Percentiles rank a stretch among this genome's conserved stretches.
These are phyloP conservation scores for Phymanthus crucifer DNA, from an alignment of 92 coral and sea anemone genomes.

Conservation along the genomic window DNA sequence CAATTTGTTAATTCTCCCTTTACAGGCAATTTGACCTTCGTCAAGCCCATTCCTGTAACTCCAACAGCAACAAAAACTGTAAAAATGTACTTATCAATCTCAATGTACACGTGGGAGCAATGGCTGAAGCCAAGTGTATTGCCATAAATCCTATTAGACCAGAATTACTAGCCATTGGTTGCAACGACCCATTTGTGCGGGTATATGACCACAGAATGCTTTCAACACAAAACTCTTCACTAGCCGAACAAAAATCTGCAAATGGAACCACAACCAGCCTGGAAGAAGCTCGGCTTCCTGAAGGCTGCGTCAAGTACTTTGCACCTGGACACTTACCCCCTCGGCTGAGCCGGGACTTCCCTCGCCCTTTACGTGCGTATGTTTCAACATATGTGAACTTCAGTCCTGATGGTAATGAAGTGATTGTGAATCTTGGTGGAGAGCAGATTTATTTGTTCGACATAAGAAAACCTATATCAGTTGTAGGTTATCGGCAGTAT, in stretches of 20 bases:
- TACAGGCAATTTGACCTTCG: conserved; percentile 95
- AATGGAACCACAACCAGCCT: conserved; percentile 26
- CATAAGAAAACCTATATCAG: conserved; percentile 56
- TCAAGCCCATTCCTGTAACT: conserved; percentile 86
- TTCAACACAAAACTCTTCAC: conserved; percentile 58
- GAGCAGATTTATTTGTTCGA: conserved; percentile 94
- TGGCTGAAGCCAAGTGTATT: conserved; percentile 93
- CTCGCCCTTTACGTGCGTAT: conserved; percentile 70
- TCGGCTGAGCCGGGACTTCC: conserved; percentile 59
- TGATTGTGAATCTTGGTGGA: conserved; percentile 91
- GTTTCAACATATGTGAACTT: conserved; percentile 91
- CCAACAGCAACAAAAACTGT: conserved; percentile 80
- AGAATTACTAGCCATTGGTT: conserved; percentile 88
- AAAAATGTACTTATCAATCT: conserved; percentile 87
- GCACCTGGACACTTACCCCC: conserved; percentile 97
- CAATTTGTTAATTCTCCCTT: neutral
- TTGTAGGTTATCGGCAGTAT: conserved; percentile 56
- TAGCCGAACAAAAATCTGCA: conserved; percentile 42
- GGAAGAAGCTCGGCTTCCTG: conserved; percentile 70
- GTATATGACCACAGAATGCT: conserved; percentile 95
- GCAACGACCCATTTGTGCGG: conserved; percentile 95
- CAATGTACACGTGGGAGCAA: conserved; percentile 79
- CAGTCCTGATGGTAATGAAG: conserved; percentile 84
- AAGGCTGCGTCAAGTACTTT: conserved; percentile 89
- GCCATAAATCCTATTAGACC: conserved; percentile 92